Percentiles rank a stretch among this genome's conserved stretches.
Conservation (phyloP, 2,888 invertebrate species). For the Drymonia ruficornis region DNA sequence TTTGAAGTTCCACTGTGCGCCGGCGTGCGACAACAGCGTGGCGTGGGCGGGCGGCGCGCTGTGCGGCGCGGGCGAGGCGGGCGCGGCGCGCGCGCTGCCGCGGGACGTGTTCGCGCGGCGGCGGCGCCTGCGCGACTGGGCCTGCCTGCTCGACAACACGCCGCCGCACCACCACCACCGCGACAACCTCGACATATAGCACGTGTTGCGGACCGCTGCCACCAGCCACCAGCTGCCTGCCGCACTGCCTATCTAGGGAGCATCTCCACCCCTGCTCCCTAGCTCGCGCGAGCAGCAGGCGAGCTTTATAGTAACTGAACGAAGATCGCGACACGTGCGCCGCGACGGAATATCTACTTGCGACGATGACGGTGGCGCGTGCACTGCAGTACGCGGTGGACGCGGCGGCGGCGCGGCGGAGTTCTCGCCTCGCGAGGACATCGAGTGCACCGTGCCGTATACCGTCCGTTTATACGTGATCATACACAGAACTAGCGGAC, state of each 20-base stretch:
- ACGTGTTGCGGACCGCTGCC: not conserved
- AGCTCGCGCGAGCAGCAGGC: too few species aligned
- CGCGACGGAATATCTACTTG: too few species aligned
- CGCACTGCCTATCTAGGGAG: too few species aligned
- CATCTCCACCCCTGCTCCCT: too few species aligned
- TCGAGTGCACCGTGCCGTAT: too few species aligned
- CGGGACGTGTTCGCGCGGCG: slow-evolving; percentile 90
- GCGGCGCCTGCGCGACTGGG: slow-evolving; percentile 93
- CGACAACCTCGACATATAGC: slow-evolving; percentile 21
- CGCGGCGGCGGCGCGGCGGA: slow-evolving; percentile 53
- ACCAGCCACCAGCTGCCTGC: too few species aligned
- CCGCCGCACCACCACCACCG: slow-evolving; percentile 58
- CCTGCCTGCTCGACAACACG: slow-evolving; percentile 86
- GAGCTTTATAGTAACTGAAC: slow-evolving; percentile 88
- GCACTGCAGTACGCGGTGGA: not conserved
- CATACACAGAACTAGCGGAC: too few species aligned
- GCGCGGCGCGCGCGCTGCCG: slow-evolving; percentile 86
- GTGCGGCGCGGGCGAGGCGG: slow-evolving; percentile 87
- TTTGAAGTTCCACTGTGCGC: slow-evolving; percentile 92
- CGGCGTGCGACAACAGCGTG: slow-evolving; percentile 90
- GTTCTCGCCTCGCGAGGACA: slow-evolving; percentile 88
- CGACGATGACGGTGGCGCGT: slow-evolving; percentile 21
- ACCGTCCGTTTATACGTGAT: too few species aligned
- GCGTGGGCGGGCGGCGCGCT: slow-evolving; percentile 92
- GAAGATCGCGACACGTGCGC: slow-evolving; percentile 84